Conservation (phyloP, 2,888 invertebrate genomes). For the Synergus itoensis region DNA sequence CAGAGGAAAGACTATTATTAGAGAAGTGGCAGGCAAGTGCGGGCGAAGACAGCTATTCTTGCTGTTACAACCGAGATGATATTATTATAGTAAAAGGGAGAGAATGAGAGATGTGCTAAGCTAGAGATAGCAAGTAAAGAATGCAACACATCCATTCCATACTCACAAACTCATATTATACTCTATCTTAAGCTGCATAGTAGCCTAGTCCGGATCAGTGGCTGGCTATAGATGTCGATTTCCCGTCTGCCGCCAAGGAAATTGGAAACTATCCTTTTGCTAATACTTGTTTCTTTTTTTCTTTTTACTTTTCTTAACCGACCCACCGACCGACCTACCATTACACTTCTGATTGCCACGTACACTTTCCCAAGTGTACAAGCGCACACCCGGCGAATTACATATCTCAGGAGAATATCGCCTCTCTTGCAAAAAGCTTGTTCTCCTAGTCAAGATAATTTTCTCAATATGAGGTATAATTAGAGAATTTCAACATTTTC, state of each 20-base stretch:
- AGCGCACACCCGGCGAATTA: slow-evolving; percentile 11
- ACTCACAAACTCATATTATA: neutral
- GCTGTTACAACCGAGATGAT: slow-evolving; percentile 21
- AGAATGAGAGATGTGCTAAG: slow-evolving; percentile 14
- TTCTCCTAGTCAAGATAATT: slow-evolving; percentile 18
- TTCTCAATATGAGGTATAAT: slow-evolving; percentile 27
- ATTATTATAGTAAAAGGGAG: slow-evolving; percentile 27
- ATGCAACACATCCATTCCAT: slow-evolving; percentile 5
- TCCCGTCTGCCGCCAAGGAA: slow-evolving; percentile 60
- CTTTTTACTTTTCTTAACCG: slow-evolving; percentile 21
- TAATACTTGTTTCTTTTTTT: slow-evolving; percentile 12
- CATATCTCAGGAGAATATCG: neutral
- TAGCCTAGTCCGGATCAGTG: neutral
- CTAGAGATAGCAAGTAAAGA: slow-evolving; percentile 19
- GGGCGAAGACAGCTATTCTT: slow-evolving; percentile 13
- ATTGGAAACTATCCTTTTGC: slow-evolving; percentile 53
- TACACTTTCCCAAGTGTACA: slow-evolving; percentile 33
- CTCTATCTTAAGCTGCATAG: neutral
- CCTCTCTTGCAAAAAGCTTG: slow-evolving; percentile 22
- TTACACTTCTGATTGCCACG: slow-evolving; percentile 16
- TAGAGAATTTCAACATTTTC: slow-evolving; percentile 33
- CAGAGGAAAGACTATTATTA: slow-evolving; percentile 26
- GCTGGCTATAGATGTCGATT: slow-evolving; percentile 51
- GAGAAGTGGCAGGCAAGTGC: slow-evolving; percentile 16
- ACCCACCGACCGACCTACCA: slow-evolving; percentile 24